These are phyloP conservation scores for Dascillus cervinus DNA, from an alignment of 2,888 invertebrate genomes.

Conservation along the genomic window DNA sequence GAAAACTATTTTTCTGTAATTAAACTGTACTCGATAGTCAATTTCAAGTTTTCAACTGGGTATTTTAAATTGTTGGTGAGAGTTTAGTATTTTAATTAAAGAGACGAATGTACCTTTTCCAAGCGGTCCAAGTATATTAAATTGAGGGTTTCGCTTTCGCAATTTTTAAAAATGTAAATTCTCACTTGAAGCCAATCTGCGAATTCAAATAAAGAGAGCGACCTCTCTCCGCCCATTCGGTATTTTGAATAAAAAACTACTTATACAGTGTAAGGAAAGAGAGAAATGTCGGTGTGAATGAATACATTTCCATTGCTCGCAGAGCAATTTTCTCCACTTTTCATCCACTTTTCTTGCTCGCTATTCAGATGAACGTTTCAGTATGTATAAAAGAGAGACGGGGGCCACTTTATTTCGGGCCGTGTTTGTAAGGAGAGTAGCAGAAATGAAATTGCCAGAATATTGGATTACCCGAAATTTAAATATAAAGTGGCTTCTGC, in stretches of 20 bases:
- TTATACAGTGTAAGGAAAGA: constrained; percentile 32
- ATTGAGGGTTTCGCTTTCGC: no score
- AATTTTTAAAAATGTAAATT: no score
- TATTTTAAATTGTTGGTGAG: no score
- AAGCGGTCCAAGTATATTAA: no score
- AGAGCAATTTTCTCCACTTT: constrained; percentile 33
- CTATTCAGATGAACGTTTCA: constrained; percentile 24
- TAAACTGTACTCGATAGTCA: no score
- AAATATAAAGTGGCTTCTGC: constrained; percentile 42
- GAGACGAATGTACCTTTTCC: no score
- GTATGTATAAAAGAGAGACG: no score
- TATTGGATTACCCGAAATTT: constrained; percentile 43
- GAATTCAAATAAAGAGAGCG: constrained; percentile 32
- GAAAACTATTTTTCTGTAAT: no score
- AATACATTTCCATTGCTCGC: constrained; percentile 33
- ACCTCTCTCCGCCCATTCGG: constrained; percentile 24
- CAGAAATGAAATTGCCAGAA: constrained; percentile 42
- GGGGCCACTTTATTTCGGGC: constrained; percentile 23
- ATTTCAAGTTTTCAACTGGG: no score
- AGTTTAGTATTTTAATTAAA: no score
- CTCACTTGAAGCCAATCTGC: no score
- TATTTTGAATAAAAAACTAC: constrained; percentile 39
- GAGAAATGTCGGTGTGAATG: constrained; percentile 32
- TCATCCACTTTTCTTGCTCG: constrained; percentile 23
- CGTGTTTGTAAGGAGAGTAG: constrained; percentile 20